Evolutionary conservation across 2,888 invertebrate genomes (phyloP), one percentile per base, ranked within the genome.

Genomic region (Zonitis immaculata): DNA sequence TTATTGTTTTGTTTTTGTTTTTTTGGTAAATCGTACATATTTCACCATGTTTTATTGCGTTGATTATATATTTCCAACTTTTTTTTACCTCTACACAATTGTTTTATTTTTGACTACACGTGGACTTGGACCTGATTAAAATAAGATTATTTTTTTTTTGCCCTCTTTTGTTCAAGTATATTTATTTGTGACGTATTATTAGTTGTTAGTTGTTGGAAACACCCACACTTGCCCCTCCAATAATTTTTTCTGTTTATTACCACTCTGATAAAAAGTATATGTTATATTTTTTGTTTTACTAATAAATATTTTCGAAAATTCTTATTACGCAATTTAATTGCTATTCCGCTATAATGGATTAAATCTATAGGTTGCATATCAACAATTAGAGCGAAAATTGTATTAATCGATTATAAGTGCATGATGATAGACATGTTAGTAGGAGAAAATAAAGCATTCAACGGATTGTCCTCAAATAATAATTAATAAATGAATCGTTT

Each of bases 301-400:
- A 18, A 9, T 16, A n/a, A n/a, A n/a, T n/a, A n/a, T 35, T 35
- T 16, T 35, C 3, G 3, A 14, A 16, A 35, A 7, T 28, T 3
- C n/a, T 63, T 52, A 60, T 66, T 67, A 65, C 63, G 64, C 64
- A 66, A 68, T 55, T 59, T 54, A 48, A 63, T 61, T 61, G 54
- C 61, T 64, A 63, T 71, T 71, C 71, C 70, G 69, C 68, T 67
- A 70, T 62, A 69, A 66, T 64, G 66, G 61, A 55, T 58, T 62
- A 65, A 62, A 60, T 64, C 60, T 57, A 64, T 64, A 65, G 60
- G 62, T 66, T 66, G 60, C 56, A 44, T 44, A 50, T 51, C 52
- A 54, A 59, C 59, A 63, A 61, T 61, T 61, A 61, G 59, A 61
- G 56, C 59, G 60, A 52, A 48, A 50, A 47, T 49, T 42, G 45